A percentile compares a stretch with the other conserved stretches of the same genome.
Evolutionary conservation across 2,888 invertebrate species (phyloP).

Genomic region (Pocota personata): DNA sequence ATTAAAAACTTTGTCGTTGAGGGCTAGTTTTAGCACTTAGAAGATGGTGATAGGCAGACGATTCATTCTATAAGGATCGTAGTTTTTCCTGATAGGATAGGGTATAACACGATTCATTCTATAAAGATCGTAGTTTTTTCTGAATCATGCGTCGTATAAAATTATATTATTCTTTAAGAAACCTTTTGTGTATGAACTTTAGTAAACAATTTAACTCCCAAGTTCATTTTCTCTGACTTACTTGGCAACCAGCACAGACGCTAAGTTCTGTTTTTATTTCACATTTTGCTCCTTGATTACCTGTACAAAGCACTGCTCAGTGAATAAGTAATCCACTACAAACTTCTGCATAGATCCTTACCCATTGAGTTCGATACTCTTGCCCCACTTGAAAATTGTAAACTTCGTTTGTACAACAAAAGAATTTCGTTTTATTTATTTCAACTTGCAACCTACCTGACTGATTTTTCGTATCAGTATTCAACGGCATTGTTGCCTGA

Average conservation of each 20-base stretch:
- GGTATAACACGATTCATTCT: too few species aligned
- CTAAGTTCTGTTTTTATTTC: background rate
- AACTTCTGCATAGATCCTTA: background rate
- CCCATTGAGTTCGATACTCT: background rate
- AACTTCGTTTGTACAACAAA: background rate
- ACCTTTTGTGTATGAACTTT: too few species aligned
- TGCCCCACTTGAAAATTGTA: background rate
- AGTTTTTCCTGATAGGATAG: too few species aligned
- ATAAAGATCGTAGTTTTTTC: too few species aligned
- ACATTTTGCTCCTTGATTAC: background rate
- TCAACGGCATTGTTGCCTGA: conserved; percentile 3
- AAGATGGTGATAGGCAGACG: too few species aligned
- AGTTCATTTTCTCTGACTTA: background rate
- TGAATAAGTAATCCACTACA: background rate
- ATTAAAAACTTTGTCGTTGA: too few species aligned
- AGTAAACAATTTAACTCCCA: background rate
- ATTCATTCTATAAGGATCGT: too few species aligned
- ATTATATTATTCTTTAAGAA: too few species aligned
- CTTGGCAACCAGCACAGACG: background rate
- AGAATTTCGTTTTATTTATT: background rate
- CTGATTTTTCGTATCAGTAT: conserved; percentile 8
- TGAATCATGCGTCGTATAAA: too few species aligned
- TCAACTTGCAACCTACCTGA: conserved; percentile 14
- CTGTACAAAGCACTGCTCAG: background rate
- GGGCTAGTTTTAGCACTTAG: too few species aligned